Conservation (phyloP, 2,797 vertebrate genomes). For the Anguilla obscura region DNA sequence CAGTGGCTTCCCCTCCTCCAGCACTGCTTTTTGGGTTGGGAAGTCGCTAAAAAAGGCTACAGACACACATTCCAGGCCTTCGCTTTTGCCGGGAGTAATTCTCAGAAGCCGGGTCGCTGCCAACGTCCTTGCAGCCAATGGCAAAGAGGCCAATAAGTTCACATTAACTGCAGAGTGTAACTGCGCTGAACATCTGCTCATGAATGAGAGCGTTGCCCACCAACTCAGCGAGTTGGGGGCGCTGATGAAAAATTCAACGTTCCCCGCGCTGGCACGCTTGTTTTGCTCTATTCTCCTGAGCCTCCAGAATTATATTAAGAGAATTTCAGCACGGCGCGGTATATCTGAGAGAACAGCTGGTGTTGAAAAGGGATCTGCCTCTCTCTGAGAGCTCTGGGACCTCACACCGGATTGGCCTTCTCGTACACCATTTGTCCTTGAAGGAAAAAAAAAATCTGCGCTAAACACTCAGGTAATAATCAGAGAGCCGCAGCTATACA, state of each 20-base stretch:
- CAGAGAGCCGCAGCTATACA: slow-evolving; percentile 60
- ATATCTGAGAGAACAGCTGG: slow-evolving; percentile 99
- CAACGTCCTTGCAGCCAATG: slow-evolving; percentile 92
- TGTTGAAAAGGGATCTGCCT: slow-evolving; percentile 90
- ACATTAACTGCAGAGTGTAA: slow-evolving; percentile 90
- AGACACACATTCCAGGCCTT: slow-evolving; percentile 63
- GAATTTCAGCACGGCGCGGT: slow-evolving; percentile 89
- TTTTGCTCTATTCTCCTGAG: slow-evolving; percentile 98
- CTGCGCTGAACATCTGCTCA: slow-evolving; percentile 99
- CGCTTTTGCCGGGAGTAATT: slow-evolving; percentile 79
- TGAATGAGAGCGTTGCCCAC: slow-evolving; percentile 96
- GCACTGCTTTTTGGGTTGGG: slow-evolving; percentile 76
- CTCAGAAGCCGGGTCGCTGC: slow-evolving; percentile 87
- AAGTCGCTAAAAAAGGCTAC: slow-evolving; percentile 75
- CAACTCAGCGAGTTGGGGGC: slow-evolving; percentile 83
- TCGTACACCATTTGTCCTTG: slow-evolving; percentile 92
- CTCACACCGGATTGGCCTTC: slow-evolving; percentile 82
- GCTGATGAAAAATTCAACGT: slow-evolving; percentile 98
- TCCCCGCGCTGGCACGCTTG: slow-evolving; percentile 96
- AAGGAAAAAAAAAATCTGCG: slow-evolving; percentile 68
- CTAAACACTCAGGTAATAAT: slow-evolving; percentile 68
- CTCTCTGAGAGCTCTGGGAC: slow-evolving; percentile 86
- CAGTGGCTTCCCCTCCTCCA: slow-evolving; percentile 68
- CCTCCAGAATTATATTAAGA: slow-evolving; percentile 99
- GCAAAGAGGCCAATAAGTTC: slow-evolving; percentile 94